phyloP scores from a whole-genome alignment of 1,140 invertebrate species.

The Phthorimaea operculella region DNA sequence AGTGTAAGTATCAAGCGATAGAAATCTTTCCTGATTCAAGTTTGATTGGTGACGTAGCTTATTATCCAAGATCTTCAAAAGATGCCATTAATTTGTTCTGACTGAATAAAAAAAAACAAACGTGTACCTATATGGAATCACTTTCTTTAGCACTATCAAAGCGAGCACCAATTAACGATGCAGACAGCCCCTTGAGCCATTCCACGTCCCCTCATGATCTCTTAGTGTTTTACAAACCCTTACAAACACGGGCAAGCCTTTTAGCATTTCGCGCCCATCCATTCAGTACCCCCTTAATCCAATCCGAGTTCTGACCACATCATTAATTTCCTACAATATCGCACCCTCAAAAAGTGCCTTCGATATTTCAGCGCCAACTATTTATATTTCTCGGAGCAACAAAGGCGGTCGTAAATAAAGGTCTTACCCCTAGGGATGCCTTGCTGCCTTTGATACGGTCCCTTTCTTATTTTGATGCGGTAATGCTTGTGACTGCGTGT shows the following conservation, averaged over 20 bases:
- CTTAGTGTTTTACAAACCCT: slow-evolving; percentile 51
- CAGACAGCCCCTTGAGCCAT: slow-evolving; percentile 7
- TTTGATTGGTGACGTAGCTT: no score
- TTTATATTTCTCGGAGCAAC: slow-evolving; percentile 61
- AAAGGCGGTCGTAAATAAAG: slow-evolving; percentile 61
- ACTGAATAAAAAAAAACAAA: no score
- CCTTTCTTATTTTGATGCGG: slow-evolving; percentile 61
- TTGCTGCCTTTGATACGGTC: slow-evolving; percentile 60
- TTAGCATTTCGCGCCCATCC: slow-evolving; percentile 43
- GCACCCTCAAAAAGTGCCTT: slow-evolving; percentile 50
- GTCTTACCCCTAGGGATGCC: slow-evolving; percentile 43
- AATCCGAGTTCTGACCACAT: slow-evolving; percentile 59
- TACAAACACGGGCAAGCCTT: slow-evolving; percentile 43
- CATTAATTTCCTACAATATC: slow-evolving; percentile 64
- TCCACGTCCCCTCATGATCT: slow-evolving; percentile 18
- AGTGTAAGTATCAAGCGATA: no score
- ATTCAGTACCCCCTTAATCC: slow-evolving; percentile 47
- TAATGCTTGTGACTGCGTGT: slow-evolving; percentile 40
- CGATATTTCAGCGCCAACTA: slow-evolving; percentile 59
- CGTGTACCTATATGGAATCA: no score
- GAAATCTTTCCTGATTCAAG: no score
- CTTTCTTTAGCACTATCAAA: no score
- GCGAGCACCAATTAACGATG: slow-evolving; percentile 18
- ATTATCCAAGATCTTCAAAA: no score
- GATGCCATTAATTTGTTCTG: no score